A percentile compares a stretch with the other conserved stretches of the same genome.
Conservation (phyloP, 2,888 invertebrate genomes). For the Boloria selene region DNA sequence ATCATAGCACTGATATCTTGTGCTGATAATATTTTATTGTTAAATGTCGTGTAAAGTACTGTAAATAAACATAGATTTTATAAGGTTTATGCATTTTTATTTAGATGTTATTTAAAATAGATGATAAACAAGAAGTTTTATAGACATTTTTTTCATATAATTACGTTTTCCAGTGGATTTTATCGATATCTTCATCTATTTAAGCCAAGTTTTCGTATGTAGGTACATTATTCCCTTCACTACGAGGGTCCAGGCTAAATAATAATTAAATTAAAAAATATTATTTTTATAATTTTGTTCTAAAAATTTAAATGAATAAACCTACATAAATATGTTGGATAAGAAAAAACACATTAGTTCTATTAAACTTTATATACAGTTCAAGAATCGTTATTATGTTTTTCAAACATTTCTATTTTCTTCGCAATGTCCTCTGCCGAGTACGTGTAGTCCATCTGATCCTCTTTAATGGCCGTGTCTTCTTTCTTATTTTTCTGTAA, state of each 20-base stretch:
- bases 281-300: too few species aligned
- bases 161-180: too few species aligned
- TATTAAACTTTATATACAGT: background rate
- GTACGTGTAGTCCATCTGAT: conserved; percentile 60
- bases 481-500: conserved; percentile 50
- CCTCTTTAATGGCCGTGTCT: conserved; percentile 47
- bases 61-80: conserved; percentile 44
- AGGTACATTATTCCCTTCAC: too few species aligned
- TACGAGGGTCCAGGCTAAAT: too few species aligned
- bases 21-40: background rate
- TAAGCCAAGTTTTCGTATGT: too few species aligned
- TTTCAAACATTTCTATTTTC: conserved; percentile 68
- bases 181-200: too few species aligned
- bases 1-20: background rate
- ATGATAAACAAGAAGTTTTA: too few species aligned
- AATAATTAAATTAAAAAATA: too few species aligned
- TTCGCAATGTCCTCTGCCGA: conserved; percentile 68
- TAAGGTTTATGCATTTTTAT: conserved; percentile 36
- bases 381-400: conserved; percentile 41
- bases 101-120: background rate
- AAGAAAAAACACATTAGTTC: too few species aligned
- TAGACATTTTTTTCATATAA: too few species aligned
- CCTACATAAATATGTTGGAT: too few species aligned
- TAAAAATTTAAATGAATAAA: too few species aligned
- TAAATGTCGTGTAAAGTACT: conserved; percentile 32